A percentile compares a stretch with the other conserved stretches of the same genome.
Conservation (phyloP, 1,140 invertebrate genomes). For the Coenobita brevimanus region DNA sequence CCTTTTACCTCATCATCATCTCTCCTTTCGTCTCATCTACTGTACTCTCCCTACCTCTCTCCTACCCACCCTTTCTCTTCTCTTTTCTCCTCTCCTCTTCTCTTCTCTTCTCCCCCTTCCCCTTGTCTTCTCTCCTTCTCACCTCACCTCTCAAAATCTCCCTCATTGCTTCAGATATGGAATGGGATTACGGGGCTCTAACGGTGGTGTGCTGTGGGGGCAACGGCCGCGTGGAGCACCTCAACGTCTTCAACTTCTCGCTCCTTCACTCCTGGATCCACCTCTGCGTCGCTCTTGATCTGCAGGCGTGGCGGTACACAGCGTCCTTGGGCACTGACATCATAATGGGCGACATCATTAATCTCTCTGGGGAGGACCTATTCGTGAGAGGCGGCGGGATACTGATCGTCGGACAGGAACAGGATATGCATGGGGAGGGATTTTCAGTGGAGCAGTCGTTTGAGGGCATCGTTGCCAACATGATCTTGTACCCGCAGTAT, state of each 20-base stretch:
- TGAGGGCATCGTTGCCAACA: conserved; percentile 55
- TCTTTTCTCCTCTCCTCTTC: background rate
- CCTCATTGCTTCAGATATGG: conserved; percentile 47
- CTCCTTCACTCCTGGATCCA: conserved; percentile 47
- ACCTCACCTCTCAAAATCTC: too few relatives aligned
- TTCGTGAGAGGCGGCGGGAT: conserved; percentile 50
- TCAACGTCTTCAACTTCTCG: background rate
- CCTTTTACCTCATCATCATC: too few relatives aligned
- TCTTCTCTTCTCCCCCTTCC: background rate
- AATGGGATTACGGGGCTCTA: conserved; percentile 17
- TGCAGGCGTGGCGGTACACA: conserved; percentile 18
- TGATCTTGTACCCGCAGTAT: conserved; percentile 25
- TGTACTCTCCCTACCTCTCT: too few relatives aligned
- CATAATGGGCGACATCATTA: conserved; percentile 26
- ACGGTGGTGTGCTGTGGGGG: conserved; percentile 62
- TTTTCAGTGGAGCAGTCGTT: conserved; percentile 59
- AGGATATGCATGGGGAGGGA: conserved; percentile 47
- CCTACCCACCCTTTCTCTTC: too few relatives aligned
- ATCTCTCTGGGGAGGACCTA: background rate
- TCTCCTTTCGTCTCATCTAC: too few relatives aligned
- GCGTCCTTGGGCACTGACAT: conserved; percentile 17
- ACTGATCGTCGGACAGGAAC: conserved; percentile 63
- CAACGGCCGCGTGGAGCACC: conserved; percentile 29
- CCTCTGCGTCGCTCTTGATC: conserved; percentile 53
- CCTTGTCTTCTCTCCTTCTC: background rate